Evolutionary conservation across 2,888 invertebrate species (phyloP).

Genomic region (Habroteleia sp.): DNA sequence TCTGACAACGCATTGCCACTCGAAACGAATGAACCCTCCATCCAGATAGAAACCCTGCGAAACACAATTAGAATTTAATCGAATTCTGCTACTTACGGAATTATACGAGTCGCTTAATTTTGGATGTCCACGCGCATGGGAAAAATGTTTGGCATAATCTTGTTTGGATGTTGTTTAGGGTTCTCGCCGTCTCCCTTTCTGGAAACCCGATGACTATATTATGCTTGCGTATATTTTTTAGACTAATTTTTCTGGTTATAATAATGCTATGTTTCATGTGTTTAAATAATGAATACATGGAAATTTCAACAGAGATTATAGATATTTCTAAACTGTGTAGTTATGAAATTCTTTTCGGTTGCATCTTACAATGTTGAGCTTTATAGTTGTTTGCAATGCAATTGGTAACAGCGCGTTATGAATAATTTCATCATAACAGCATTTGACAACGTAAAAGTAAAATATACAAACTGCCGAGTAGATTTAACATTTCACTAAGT

Average conservation of each 20-base stretch:
- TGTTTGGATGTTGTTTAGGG: constrained; percentile 43
- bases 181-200: constrained; percentile 19
- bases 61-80: constrained; percentile 50
- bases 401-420: too few species aligned
- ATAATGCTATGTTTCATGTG: too few species aligned
- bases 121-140: constrained; percentile 27
- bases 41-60: constrained; percentile 1
- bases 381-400: too few species aligned
- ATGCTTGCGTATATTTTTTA: constrained; percentile 14
- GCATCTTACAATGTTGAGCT: too few species aligned
- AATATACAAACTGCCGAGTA: constrained; percentile 1
- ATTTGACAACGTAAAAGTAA: neutral
- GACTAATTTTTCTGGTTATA: too few species aligned
- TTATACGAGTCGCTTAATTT: constrained; percentile 52
- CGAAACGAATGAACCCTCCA: constrained; percentile 41
- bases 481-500: constrained; percentile 33
- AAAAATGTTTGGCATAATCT: constrained; percentile 47
- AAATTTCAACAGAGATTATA: too few species aligned
- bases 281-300: too few species aligned
- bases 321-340: too few species aligned
- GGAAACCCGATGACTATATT: constrained; percentile 37
- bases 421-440: too few species aligned
- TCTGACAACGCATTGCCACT: constrained; percentile 31
- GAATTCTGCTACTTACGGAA: constrained; percentile 53
- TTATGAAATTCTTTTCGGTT: too few species aligned